Evolutionary conservation across 2,797 vertebrate genomes (phyloP), one percentile per base, ranked within the genome.

Genomic region (Protonibea diacanthus): DNA sequence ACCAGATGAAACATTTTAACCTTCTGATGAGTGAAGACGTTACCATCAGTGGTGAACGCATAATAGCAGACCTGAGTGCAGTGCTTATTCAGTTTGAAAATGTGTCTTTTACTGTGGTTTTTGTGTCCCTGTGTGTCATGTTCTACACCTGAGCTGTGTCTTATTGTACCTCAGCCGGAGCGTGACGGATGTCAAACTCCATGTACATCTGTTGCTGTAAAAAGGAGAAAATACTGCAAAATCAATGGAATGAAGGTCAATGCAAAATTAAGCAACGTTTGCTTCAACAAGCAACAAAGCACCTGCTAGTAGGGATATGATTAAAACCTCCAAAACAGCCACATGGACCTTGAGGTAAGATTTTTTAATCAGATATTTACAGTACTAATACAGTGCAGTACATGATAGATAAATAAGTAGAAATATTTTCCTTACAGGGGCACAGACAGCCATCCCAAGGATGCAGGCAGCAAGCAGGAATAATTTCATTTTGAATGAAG

Each of bases 131-230:
- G 33, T 9, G 8, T 58, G 61, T 5, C 23, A 57, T 60, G 12
- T n/a, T 47, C 21, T 53, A n/a, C n/a, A 45, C 4, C 40, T 14
- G 25, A 44, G 20, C 15, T 59, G 44, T 7, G n/a, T 57, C 52
- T 76, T 20, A 81, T 48, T 73, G 40, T 85, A 92, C 90, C 89
- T 92, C 27, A 84, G 78, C 45, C 5, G 89, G 87, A 74, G 90
- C 90, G 8, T 68, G 7, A 40, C 48, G 60, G 72, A 93, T 78
- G 81, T 93, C 88, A 71, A 91, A 94, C 86, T 92, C 91, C 79
- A 81, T 84, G 82, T 47, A 89, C 49, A n/a, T 85, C 38, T 91
- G 53, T 1, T 15, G 40, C 90, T 92, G 83, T 42, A 56, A 57
- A 76, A 55, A 18, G 53, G 5, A 66, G 17, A 74, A 71, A 64